These are phyloP conservation scores for Nomada goodeniana DNA, from an alignment of 2,888 invertebrate genomes.

Conservation along the genomic window DNA sequence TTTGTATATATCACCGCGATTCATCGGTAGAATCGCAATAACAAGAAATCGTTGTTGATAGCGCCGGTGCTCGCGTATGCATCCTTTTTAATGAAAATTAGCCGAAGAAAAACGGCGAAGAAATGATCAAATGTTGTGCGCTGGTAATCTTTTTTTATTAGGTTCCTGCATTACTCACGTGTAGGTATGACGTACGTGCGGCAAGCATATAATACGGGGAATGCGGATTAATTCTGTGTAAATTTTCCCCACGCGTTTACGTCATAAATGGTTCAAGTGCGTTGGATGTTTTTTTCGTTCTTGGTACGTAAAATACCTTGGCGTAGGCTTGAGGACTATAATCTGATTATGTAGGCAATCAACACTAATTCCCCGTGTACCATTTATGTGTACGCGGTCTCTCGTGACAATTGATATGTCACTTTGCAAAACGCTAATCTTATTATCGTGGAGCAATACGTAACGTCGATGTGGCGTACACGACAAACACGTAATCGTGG, in stretches of 20 bases:
- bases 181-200: too few species aligned
- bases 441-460: conserved; percentile 54
- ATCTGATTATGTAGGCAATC: conserved; percentile 38
- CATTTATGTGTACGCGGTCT: neutral
- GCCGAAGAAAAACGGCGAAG: neutral
- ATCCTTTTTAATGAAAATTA: neutral
- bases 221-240: conserved; percentile 6
- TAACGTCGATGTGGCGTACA: neutral
- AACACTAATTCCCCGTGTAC: conserved; percentile 22
- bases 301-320: conserved; percentile 38
- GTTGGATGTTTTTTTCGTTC: conserved; percentile 27
- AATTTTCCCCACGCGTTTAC: conserved; percentile 32
- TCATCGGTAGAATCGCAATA: neutral
- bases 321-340: conserved; percentile 24
- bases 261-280: conserved; percentile 26
- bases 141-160: too few species aligned
- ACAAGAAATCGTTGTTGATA: conserved; percentile 1
- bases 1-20: neutral
- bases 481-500: conserved; percentile 18
- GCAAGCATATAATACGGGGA: too few species aligned
- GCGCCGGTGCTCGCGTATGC: too few species aligned
- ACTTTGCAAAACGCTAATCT: conserved; percentile 49
- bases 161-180: too few species aligned
- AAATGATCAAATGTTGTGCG: too few species aligned
- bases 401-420: conserved; percentile 27